These are phyloP conservation scores for Escarpia spicata DNA, from an alignment of 2,888 invertebrate genomes.

Conservation along the genomic window DNA sequence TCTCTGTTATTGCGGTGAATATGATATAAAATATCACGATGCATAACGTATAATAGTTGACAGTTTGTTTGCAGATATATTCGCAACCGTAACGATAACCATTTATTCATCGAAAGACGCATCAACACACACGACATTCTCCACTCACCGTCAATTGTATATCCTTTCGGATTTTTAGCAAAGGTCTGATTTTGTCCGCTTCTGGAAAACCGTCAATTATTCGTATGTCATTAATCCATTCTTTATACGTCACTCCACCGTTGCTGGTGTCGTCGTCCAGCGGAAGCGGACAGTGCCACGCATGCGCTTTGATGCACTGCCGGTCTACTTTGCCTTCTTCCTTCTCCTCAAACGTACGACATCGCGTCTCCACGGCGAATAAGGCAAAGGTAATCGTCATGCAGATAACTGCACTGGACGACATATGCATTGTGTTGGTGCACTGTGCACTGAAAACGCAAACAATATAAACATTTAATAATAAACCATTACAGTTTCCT, in stretches of 20 bases:
- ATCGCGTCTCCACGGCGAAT: not conserved
- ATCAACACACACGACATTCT: too few relatives aligned
- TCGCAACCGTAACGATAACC: too few relatives aligned
- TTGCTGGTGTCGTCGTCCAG: not conserved
- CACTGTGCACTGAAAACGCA: not conserved
- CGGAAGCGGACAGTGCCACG: not conserved
- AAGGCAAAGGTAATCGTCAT: not conserved
- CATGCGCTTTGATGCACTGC: not conserved
- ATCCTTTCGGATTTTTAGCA: not conserved
- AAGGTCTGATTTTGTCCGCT: not conserved
- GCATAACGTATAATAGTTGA: too few relatives aligned
- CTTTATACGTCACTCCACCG: not conserved
- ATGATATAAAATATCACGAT: too few relatives aligned
- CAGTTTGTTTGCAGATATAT: too few relatives aligned
- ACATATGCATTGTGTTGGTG: not conserved
- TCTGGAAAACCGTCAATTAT: not conserved
- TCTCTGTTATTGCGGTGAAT: too few relatives aligned
- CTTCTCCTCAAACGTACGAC: not conserved
- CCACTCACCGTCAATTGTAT: slow-evolving; percentile 1
- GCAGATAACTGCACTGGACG: not conserved
- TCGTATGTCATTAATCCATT: not conserved
- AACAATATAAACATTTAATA: not conserved
- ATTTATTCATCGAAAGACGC: too few relatives aligned
- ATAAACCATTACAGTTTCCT: not conserved
- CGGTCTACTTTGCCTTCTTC: not conserved